A percentile compares a stretch with the other conserved stretches of the same genome.
Conservation (phyloP, 2,113 vertebrate species). For the Petaurus breviceps region DNA sequence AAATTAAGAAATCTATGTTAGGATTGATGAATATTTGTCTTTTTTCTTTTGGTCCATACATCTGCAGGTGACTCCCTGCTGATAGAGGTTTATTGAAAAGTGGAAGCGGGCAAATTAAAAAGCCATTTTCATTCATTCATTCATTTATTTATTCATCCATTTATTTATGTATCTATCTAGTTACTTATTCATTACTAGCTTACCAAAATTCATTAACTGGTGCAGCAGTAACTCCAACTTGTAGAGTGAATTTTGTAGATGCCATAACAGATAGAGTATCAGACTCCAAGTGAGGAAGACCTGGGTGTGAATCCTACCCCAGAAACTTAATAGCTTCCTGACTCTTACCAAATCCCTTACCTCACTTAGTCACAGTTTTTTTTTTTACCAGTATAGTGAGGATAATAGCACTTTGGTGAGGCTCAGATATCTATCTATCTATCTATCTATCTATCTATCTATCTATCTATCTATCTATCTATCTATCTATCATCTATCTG, state of each 20-base stretch:
- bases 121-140: not conserved
- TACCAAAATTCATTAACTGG: not conserved
- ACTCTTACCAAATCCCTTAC: not conserved
- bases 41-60: not conserved
- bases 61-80: conserved; percentile 9
- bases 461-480: too few relatives aligned
- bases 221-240: not conserved
- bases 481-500: too few relatives aligned
- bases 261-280: not conserved
- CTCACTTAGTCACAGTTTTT: not conserved
- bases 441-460: too few relatives aligned
- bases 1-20: not conserved
- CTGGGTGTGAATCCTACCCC: not conserved
- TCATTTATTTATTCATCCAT: too few relatives aligned
- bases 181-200: not conserved
- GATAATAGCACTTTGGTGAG: not conserved
- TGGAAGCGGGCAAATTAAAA: conserved; percentile 11
- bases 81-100: not conserved
- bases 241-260: not conserved
- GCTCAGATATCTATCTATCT: not conserved
- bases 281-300: not conserved
- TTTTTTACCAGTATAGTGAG: not conserved
- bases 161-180: too few relatives aligned
- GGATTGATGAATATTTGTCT: conserved; percentile 6
- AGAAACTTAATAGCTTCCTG: not conserved